Evolutionary conservation across 2,113 vertebrate species (phyloP).

Genomic region (Varanus komodoensis): DNA sequence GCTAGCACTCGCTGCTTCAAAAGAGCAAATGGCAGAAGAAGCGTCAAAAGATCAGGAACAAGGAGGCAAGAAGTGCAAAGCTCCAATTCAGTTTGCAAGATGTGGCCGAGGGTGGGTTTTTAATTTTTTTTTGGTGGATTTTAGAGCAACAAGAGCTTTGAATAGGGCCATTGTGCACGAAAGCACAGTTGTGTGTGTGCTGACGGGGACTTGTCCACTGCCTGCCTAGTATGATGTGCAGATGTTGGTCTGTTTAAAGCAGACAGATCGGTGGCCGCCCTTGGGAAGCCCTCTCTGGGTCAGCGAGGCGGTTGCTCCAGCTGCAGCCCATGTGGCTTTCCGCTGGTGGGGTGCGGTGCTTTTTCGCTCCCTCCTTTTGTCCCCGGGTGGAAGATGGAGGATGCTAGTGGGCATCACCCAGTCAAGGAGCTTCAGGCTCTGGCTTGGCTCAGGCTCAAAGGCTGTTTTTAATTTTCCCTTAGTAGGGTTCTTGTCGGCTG

Average conservation of each 20-base stretch:
- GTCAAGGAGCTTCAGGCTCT: neutral
- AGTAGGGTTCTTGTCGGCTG: neutral
- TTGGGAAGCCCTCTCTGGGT: neutral
- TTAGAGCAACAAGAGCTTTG: neutral
- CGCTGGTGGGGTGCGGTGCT: neutral
- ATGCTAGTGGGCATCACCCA: neutral
- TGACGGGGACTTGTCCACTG: neutral
- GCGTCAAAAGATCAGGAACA: neutral
- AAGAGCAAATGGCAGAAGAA: neutral
- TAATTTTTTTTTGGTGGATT: neutral
- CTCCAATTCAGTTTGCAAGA: neutral
- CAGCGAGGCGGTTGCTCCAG: neutral
- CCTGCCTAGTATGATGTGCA: neutral
- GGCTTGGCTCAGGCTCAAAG: neutral
- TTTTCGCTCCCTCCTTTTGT: neutral
- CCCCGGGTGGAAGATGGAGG: no score
- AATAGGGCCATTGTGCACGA: neutral
- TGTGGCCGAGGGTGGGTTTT: neutral
- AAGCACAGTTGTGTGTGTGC: neutral
- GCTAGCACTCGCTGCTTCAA: neutral
- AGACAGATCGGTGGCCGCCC: rapidly evolving
- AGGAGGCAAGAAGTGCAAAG: neutral
- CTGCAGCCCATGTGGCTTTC: neutral
- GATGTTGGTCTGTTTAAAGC: neutral
- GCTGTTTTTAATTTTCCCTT: neutral